Evolutionary conservation across 1,140 invertebrate species (phyloP), one percentile per base, ranked within the genome.

Genomic region (Leucophenga varia): DNA sequence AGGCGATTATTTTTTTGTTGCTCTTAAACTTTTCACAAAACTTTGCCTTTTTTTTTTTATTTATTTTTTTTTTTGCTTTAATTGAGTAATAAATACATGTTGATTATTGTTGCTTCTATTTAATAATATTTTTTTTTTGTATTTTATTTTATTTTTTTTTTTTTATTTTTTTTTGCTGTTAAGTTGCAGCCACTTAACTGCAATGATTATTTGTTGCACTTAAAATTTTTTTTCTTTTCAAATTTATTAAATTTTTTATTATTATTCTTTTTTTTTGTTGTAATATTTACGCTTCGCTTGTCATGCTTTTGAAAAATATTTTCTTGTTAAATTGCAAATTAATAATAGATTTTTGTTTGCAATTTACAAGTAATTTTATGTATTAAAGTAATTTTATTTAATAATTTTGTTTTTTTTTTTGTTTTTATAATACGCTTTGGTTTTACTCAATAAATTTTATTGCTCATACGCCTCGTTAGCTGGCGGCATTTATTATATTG

Each of bases 71-170:
- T 50, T 25, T 19, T 45, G 28, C 36, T 25, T 57, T 64, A 64
- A 64, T 64, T 64, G 61, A 57, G 61, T 59, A 64, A 64, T 64
- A 65, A 65, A 67, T 57, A 67, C 58, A 65, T 25, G 22, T 6
- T 25, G 5, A 25, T 25, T 25, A 25, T 25, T 25, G 22, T 25
- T 25, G 22, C 10, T 25, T 5, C 31, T 30, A 43, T 25, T 30
- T 42, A 30, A 31, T 31, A 42, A 42, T 31, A 31, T 31, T 42
- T 42, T 31, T 31, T 43, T 35, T 32, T 21, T 14, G 6, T 25
- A n/a, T 17, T 43, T 32, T 31, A n/a, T 18, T 12, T 40, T 22
- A 14, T n/a, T 20, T 39, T 20, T 18, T 13, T 12, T 38, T 38
- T 19, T 38, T 38, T 20, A 17, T 38, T 38, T 38, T 19, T 19